Evolutionary conservation across 2,797 vertebrate genomes (phyloP).

Genomic region (Tragelaphus eurycerus): DNA sequence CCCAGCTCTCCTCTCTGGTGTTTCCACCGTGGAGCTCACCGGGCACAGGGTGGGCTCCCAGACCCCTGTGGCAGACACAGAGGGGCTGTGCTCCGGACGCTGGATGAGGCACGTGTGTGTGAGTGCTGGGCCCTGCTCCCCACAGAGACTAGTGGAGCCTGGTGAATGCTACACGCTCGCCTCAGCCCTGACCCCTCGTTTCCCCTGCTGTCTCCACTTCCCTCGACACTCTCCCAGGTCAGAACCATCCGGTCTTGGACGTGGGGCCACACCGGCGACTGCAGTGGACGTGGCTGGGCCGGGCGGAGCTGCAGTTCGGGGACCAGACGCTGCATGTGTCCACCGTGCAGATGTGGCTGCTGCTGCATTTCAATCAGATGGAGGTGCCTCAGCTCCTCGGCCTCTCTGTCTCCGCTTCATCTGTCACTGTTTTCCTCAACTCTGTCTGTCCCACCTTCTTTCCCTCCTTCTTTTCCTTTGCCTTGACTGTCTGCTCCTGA

Average conservation of each 20-base stretch:
- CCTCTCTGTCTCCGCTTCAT: background rate
- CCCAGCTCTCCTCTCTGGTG: background rate
- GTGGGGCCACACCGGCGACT: constrained; percentile 85
- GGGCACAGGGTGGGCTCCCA: background rate
- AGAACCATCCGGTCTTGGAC: constrained; percentile 84
- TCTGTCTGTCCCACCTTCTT: background rate
- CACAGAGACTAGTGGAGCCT: background rate
- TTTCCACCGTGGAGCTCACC: background rate
- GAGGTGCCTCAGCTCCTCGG: constrained; percentile 45
- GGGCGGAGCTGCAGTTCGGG: constrained; percentile 89
- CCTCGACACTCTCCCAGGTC: constrained; percentile 81
- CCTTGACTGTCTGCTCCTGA: background rate
- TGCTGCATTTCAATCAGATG: constrained; percentile 90
- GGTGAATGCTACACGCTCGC: background rate
- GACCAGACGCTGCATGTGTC: constrained; percentile 89
- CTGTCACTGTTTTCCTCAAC: background rate
- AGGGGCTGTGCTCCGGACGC: background rate
- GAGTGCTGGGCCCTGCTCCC: background rate
- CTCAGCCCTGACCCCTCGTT: background rate
- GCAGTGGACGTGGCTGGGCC: constrained; percentile 96
- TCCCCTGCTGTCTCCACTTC: background rate
- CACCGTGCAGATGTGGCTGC: constrained; percentile 95
- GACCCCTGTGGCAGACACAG: background rate
- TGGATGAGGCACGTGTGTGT: background rate
- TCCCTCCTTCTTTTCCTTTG: background rate